Conservation (phyloP, 2,888 invertebrate genomes). For the Leptopilina myrica region DNA sequence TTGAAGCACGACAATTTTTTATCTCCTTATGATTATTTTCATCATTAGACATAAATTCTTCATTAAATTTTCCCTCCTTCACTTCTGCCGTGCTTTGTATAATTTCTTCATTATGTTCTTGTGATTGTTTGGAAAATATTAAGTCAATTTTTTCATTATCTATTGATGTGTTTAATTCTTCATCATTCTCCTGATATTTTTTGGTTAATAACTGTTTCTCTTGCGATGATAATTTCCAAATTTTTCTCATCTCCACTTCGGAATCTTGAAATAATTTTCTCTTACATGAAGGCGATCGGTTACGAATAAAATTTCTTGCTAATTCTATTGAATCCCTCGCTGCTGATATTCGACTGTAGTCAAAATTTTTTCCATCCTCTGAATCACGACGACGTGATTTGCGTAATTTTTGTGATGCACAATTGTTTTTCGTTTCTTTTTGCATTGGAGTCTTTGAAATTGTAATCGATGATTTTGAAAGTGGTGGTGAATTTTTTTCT, state of each 20-base stretch:
- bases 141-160: too few relatives aligned
- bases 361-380: slow-evolving; percentile 10
- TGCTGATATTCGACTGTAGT: slow-evolving; percentile 32
- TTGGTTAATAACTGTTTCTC: neutral
- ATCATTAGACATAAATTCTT: neutral
- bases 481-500: too few relatives aligned
- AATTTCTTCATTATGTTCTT: slow-evolving; percentile 40
- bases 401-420: neutral
- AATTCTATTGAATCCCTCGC: slow-evolving; percentile 52
- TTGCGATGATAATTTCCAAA: neutral
- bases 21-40: neutral
- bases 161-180: too few relatives aligned
- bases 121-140: slow-evolving; percentile 15
- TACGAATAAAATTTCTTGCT: slow-evolving; percentile 41
- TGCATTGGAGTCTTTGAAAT: neutral
- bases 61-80: neutral
- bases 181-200: too few relatives aligned
- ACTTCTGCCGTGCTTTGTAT: too few relatives aligned
- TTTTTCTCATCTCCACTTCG: neutral
- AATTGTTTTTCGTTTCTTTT: neutral
- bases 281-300: slow-evolving; percentile 44
- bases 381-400: slow-evolving; percentile 1
- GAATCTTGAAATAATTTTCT: slow-evolving; percentile 45
- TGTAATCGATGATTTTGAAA: too few relatives aligned
- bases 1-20: slow-evolving; percentile 13